A percentile compares a stretch with the other conserved stretches of the same genome.
These are phyloP conservation scores for Aphelocoma coerulescens DNA, from an alignment of 2,113 vertebrate genomes.

Conservation along the genomic window DNA sequence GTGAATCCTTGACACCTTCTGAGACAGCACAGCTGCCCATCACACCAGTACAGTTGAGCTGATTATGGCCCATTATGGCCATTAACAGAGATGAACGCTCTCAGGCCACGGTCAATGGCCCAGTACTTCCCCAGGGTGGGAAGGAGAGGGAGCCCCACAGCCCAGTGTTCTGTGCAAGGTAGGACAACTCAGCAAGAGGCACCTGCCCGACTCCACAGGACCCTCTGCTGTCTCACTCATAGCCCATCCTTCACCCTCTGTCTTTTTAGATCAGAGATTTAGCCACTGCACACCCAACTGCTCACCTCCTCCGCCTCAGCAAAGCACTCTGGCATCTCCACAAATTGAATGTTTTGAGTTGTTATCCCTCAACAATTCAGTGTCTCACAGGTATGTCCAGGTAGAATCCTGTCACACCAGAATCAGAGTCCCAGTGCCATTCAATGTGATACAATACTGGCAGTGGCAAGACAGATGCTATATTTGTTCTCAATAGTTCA, in stretches of 20 bases:
- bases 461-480: background rate
- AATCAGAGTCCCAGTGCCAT: background rate
- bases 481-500: fast-evolving
- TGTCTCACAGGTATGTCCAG: background rate
- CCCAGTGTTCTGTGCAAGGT: background rate
- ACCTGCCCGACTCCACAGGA: too few species aligned
- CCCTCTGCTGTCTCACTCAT: background rate
- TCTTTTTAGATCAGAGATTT: background rate
- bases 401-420: background rate
- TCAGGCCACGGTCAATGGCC: background rate
- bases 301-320: background rate
- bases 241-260: background rate
- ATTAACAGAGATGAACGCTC: background rate
- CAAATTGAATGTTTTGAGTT: fast-evolving
- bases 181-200: background rate
- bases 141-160: background rate
- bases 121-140: background rate
- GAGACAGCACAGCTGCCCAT: background rate
- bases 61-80: background rate
- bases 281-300: background rate
- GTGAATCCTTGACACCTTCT: background rate
- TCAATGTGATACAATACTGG: background rate
- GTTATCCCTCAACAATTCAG: fast-evolving
- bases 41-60: too few species aligned
- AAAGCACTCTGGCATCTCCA: background rate